phyloP scores from a whole-genome alignment of 2,113 vertebrate species.

The Ailuropoda melanoleuca region DNA sequence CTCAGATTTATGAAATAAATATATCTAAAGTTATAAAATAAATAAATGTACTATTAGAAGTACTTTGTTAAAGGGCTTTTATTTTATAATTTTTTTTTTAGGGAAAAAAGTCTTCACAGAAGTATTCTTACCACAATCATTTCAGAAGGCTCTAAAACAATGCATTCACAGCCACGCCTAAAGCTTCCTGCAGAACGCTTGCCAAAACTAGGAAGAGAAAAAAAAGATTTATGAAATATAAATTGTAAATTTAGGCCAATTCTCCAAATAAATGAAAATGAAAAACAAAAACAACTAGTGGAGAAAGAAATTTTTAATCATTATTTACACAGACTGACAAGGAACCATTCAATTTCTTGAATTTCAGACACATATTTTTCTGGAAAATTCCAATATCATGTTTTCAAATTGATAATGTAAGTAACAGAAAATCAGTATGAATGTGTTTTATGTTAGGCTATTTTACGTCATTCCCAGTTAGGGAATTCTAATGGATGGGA shows the following conservation, averaged over 20 bases:
- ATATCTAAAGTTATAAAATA: background rate
- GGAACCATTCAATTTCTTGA: constrained; percentile 25
- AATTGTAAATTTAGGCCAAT: constrained; percentile 23
- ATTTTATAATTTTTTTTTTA: background rate
- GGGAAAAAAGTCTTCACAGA: background rate
- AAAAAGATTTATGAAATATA: constrained; percentile 47
- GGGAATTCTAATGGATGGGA: background rate
- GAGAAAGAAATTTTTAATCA: background rate
- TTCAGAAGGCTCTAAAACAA: constrained; percentile 98
- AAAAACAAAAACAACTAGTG: background rate
- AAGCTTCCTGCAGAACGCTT: constrained; percentile 98
- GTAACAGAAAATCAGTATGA: background rate
- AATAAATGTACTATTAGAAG: background rate
- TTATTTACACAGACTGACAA: constrained; percentile 21
- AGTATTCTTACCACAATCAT: constrained; percentile 97
- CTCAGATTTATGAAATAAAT: background rate
- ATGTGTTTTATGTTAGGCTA: background rate
- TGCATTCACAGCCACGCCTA: constrained; percentile 98
- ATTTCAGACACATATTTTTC: background rate
- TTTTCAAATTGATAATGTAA: constrained; percentile 50
- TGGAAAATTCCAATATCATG: background rate
- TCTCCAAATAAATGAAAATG: constrained; percentile 18
- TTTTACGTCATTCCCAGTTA: background rate
- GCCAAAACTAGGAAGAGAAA: constrained; percentile 90
- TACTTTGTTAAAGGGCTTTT: constrained; percentile 3